Conservation (phyloP, 2,113 vertebrate genomes). For the Microcebus murinus region DNA sequence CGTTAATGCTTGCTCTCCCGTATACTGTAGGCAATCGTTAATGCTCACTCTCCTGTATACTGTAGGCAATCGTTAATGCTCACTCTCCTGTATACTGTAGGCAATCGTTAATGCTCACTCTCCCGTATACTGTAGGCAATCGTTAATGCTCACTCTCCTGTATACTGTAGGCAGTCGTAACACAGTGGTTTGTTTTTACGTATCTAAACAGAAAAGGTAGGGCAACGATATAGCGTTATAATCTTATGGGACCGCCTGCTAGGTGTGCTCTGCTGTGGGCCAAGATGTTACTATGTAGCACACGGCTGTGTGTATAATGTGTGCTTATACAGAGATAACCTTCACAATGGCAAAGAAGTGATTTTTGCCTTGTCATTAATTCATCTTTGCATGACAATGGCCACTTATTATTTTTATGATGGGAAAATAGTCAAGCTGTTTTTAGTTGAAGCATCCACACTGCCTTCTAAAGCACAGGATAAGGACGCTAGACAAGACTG, state of each 20-base stretch:
- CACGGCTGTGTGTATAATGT: not conserved
- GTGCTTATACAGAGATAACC: not conserved
- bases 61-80: too few species aligned
- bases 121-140: not conserved
- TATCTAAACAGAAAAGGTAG: not conserved
- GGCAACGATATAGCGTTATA: not conserved
- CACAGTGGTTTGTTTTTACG: not conserved
- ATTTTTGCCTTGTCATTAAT: not conserved
- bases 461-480: not conserved
- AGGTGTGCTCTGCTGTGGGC: not conserved
- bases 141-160: not conserved
- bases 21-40: too few species aligned
- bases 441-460: not conserved
- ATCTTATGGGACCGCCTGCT: not conserved
- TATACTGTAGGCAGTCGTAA: not conserved
- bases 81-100: too few species aligned
- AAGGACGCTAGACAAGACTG: not conserved
- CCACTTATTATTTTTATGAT: not conserved
- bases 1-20: too few species aligned
- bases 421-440: not conserved
- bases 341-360: not conserved
- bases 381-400: not conserved
- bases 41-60: too few species aligned
- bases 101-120: too few species aligned
- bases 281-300: not conserved